A percentile compares a stretch with the other conserved stretches of the same genome.
Conservation (phyloP, 2,888 invertebrate genomes). For the Cephus sareptanus region DNA sequence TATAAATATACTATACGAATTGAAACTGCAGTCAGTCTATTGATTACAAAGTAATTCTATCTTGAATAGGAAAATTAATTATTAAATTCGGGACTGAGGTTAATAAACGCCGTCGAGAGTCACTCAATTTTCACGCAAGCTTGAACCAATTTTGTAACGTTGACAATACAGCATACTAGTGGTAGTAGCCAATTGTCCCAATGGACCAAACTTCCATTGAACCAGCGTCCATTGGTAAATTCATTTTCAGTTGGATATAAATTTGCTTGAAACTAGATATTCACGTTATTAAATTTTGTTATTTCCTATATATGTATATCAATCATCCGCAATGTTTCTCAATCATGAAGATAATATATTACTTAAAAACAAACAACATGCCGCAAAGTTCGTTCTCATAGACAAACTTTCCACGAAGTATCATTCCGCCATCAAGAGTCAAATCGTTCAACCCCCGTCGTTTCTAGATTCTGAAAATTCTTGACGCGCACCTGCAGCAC, state of each 20-base stretch:
- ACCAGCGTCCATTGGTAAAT: background rate
- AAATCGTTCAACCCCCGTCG: background rate
- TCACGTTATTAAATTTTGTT: background rate
- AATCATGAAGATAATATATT: background rate
- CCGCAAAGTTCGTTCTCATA: background rate
- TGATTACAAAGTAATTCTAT: too few relatives aligned
- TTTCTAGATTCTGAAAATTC: background rate
- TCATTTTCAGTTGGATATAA: background rate
- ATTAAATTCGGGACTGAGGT: background rate
- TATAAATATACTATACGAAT: background rate
- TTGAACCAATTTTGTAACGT: background rate
- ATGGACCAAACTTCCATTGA: background rate
- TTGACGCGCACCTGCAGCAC: background rate
- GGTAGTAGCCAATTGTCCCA: background rate
- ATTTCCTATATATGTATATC: background rate
- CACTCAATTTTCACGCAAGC: background rate
- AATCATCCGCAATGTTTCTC: background rate
- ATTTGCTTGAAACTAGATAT: background rate
- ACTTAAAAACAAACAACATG: background rate
- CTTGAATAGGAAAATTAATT: background rate
- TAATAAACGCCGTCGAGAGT: background rate
- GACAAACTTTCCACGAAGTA: background rate
- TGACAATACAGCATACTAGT: background rate
- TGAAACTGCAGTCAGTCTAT: background rate
- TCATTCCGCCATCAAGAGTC: background rate